These are phyloP conservation scores for Catharus fuscescens DNA, from an alignment of 2,113 vertebrate genomes.

Conservation along the genomic window DNA sequence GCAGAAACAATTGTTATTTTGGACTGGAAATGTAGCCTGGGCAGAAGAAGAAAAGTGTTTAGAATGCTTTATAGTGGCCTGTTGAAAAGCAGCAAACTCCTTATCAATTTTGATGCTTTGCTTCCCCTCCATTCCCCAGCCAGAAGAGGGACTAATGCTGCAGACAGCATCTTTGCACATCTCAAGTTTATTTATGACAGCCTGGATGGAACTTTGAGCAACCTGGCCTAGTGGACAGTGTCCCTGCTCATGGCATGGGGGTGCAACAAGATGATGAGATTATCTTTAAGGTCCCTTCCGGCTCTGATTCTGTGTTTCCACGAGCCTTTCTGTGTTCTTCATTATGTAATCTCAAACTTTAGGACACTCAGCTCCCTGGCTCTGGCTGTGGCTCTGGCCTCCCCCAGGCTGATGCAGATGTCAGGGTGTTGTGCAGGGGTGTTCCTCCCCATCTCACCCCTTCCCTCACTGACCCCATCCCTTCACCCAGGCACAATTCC, in stretches of 20 bases:
- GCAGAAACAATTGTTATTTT: neutral
- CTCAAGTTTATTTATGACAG: neutral
- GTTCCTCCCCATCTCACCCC: neutral
- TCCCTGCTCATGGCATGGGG: neutral
- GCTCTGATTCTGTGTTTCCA: neutral
- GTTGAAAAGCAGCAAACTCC: neutral
- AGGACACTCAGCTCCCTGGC: fast-evolving
- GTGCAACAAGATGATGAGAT: neutral
- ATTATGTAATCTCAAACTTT: neutral
- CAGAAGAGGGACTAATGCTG: neutral
- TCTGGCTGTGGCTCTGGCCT: fast-evolving
- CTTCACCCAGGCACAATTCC: fast-evolving
- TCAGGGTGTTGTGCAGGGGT: fast-evolving
- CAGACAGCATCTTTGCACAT: neutral
- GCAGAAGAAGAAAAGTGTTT: neutral
- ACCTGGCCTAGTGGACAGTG: too few species aligned
- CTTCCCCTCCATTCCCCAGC: neutral
- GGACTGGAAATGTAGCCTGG: neutral
- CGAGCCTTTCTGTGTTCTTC: neutral
- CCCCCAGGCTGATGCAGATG: neutral
- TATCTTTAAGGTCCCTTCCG: neutral
- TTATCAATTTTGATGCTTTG: fast-evolving
- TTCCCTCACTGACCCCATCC: too few species aligned
- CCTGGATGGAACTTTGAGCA: neutral
- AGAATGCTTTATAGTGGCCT: neutral